A percentile compares a stretch with the other conserved stretches of the same genome.
Conservation (phyloP, 2,797 vertebrate species). For the Betta splendens region DNA sequence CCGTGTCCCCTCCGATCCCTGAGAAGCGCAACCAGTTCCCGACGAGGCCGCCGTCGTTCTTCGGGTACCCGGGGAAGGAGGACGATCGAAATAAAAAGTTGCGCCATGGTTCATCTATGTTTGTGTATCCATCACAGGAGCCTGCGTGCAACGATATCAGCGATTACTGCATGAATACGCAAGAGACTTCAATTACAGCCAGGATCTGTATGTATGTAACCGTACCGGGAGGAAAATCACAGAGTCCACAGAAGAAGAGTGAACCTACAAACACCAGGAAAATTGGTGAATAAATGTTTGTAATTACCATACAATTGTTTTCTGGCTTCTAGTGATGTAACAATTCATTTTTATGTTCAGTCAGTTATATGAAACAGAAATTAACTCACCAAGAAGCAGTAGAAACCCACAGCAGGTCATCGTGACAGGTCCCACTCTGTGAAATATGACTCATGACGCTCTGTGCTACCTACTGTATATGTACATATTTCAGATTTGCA, state of each 20-base stretch:
- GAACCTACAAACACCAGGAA: constrained; percentile 7
- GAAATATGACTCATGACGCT: constrained; percentile 4
- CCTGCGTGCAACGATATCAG: constrained; percentile 13
- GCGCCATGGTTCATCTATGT: constrained; percentile 51
- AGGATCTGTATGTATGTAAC: neutral
- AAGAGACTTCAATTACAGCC: neutral
- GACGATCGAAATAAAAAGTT: constrained; percentile 34
- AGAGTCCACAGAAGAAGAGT: neutral
- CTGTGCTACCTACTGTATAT: neutral
- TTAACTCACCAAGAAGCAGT: constrained; percentile 58
- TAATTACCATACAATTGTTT: no score
- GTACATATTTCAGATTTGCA: constrained; percentile 47
- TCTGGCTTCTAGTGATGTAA: no score
- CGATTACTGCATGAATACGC: neutral
- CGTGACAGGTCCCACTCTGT: constrained; percentile 4
- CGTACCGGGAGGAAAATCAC: constrained; percentile 2
- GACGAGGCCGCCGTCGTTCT: constrained; percentile 9
- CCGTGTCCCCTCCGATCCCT: constrained; percentile 60
- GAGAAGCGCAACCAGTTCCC: constrained; percentile 32
- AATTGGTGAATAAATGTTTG: no score
- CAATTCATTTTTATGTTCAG: neutral
- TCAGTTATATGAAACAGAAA: constrained; percentile 1
- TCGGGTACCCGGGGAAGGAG: neutral
- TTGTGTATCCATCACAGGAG: constrained; percentile 42
- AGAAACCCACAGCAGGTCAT: constrained; percentile 44